phyloP scores from a whole-genome alignment of 2,113 vertebrate genomes.

The Nanorana parkeri region DNA sequence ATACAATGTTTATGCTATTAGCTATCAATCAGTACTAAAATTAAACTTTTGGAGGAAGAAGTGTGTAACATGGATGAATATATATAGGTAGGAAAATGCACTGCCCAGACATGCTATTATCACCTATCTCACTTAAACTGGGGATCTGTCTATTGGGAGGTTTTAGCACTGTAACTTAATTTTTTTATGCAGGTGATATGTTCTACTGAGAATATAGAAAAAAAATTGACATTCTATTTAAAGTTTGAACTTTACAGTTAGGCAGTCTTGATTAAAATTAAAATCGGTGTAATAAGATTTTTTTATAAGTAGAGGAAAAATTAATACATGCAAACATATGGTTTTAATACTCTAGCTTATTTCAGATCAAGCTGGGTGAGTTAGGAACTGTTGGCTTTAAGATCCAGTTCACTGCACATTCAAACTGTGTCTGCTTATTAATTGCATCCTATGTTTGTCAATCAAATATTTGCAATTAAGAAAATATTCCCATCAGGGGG shows the following conservation, averaged over 20 bases:
- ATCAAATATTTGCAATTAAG: slow-evolving; percentile 92
- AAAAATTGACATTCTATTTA: background rate
- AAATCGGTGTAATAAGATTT: slow-evolving; percentile 75
- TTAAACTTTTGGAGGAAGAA: no score
- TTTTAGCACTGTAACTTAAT: no score
- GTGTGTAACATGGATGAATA: no score
- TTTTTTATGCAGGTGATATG: background rate
- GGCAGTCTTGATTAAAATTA: slow-evolving; percentile 9
- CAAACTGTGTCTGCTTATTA: slow-evolving; percentile 86
- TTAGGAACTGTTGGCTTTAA: slow-evolving; percentile 86
- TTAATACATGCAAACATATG: slow-evolving; percentile 87
- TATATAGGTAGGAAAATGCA: no score
- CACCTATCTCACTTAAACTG: no score
- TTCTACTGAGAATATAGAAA: background rate
- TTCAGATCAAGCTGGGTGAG: slow-evolving; percentile 88
- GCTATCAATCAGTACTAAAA: no score
- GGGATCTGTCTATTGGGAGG: no score
- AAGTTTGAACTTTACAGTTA: background rate
- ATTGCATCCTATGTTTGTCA: slow-evolving; percentile 93
- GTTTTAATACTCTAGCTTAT: slow-evolving; percentile 81
- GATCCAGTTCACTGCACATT: slow-evolving; percentile 91
- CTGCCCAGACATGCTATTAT: no score
- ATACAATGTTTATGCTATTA: no score
- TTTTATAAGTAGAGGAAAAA: slow-evolving; percentile 66
- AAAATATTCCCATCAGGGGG: slow-evolving; percentile 87